Evolutionary conservation across 2,113 vertebrate genomes (phyloP).

Genomic region (Gymnobelideus leadbeateri): DNA sequence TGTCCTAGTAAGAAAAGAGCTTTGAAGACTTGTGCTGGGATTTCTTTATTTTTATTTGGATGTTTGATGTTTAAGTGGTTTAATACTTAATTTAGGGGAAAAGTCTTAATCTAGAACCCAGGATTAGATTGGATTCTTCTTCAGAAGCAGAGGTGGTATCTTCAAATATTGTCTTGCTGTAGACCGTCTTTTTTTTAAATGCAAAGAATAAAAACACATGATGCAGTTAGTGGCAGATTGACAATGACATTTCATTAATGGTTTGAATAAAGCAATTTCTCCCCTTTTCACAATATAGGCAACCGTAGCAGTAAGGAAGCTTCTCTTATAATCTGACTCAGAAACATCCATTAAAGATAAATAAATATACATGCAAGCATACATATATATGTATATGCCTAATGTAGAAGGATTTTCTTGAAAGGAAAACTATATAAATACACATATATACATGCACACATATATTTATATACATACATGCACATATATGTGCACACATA

Average conservation of each 20-base stretch:
- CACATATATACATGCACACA: neutral
- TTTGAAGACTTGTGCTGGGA: neutral
- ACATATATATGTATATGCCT: constrained; percentile 52
- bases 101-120: constrained; percentile 16
- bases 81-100: constrained; percentile 56
- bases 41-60: constrained; percentile 11
- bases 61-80: constrained; percentile 34
- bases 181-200: constrained; percentile 65
- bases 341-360: constrained; percentile 63
- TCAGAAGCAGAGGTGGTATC: constrained; percentile 36
- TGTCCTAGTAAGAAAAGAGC: neutral
- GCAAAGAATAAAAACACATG: constrained; percentile 71
- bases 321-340: constrained; percentile 60
- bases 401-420: constrained; percentile 39
- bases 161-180: constrained; percentile 54
- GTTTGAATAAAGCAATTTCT: constrained; percentile 83
- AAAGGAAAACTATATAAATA: constrained; percentile 34
- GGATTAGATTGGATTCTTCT: constrained; percentile 14
- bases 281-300: constrained; percentile 60
- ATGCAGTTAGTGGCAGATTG: constrained; percentile 72
- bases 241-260: constrained; percentile 85
- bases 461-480: too few relatives aligned
- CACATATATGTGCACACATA: too few relatives aligned
- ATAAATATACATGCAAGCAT: constrained; percentile 52
- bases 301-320: constrained; percentile 14